Evolutionary conservation across 1,140 invertebrate species (phyloP), one percentile per base, ranked within the genome.

Genomic region (Solenopsis fugax): DNA sequence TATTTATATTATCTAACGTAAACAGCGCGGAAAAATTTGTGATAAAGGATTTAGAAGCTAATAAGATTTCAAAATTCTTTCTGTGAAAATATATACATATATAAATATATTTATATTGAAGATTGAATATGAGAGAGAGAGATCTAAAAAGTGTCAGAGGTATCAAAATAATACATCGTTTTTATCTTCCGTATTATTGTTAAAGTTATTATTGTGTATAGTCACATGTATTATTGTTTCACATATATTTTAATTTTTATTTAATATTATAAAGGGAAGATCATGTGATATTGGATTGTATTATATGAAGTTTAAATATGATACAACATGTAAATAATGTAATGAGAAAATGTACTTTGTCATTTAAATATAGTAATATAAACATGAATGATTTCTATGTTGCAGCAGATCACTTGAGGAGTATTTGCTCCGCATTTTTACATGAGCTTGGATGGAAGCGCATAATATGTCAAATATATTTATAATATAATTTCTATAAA

Each of bases 231-330:
- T n/a, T 58, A 34, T 76, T 60, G 34, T 58, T 60, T 48, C 58
- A n/a, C 16, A 21, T 37, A 21, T 37, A 37, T 73, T 84, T 60
- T 60, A 18, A 84, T 56, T 50, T 48, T 50, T 73, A 45, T 73
- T 60, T 82, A 84, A 84, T 18, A 34, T 50, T 65, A n/a, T n/a
- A n/a, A n/a, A 84, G 69, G 69, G 67, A 84, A 18, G 69, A 34
- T 73, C 24, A 73, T 84, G 67, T 84, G 80, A 84, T 84, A 48
- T 48, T 21, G 41, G 37, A 84, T 13, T 84, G 67, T 84, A 84
- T 84, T 50, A 84, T 84, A 69, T 12, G 73, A 82, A 48, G 41
- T 84, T 62, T 48, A 84, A 73, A 73, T 60, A 72, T 45, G 56
- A 80, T 37, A 71, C 18, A 52, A 69, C 24, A 72, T 82, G 41